Conservation (phyloP, 2,113 vertebrate genomes). For the Chloroceryle aenea region DNA sequence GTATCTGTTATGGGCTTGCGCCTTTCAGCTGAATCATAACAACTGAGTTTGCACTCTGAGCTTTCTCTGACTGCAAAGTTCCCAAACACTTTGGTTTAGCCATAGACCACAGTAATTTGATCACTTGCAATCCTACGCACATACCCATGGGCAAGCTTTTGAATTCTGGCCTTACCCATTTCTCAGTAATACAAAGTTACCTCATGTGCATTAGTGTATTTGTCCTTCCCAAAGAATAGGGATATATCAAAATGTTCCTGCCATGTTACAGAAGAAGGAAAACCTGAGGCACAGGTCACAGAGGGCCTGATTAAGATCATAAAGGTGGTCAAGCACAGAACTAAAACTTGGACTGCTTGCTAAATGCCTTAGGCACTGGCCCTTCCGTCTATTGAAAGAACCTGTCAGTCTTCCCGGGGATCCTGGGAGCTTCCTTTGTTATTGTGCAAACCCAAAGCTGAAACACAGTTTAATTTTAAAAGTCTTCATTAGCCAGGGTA, state of each 20-base stretch:
- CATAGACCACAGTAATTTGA: neutral
- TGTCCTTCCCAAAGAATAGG: neutral
- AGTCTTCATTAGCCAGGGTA: neutral
- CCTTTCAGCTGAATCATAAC: neutral
- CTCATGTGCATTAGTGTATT: rapidly evolving
- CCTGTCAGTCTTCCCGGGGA: neutral
- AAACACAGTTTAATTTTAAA: neutral
- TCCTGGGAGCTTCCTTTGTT: neutral
- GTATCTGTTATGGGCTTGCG: neutral
- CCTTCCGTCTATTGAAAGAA: neutral
- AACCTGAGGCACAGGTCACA: neutral
- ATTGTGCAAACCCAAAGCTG: neutral
- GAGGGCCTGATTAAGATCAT: neutral
- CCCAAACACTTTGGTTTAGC: neutral
- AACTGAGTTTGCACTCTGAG: neutral
- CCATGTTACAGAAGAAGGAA: neutral
- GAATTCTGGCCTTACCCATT: neutral
- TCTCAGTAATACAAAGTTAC: neutral
- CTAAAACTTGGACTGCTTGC: neutral
- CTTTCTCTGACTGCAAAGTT: rapidly evolving
- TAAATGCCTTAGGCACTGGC: neutral
- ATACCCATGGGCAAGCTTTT: neutral
- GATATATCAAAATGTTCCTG: neutral
- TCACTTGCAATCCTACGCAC: neutral
- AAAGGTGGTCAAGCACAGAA: neutral